Evolutionary conservation across 2,888 invertebrate genomes (phyloP).

Genomic region (Tipula vernalis): DNA sequence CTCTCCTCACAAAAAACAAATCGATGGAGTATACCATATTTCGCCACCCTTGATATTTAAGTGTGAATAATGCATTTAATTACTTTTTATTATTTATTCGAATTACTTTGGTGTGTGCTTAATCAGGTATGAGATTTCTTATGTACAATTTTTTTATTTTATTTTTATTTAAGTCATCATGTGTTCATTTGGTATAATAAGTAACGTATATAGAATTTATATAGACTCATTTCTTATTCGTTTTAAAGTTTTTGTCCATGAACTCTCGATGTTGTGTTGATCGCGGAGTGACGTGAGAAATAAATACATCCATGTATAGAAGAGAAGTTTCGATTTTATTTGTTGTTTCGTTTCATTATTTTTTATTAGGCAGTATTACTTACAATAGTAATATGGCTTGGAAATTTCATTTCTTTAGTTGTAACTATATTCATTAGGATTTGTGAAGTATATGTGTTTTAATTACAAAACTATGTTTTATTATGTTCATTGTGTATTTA

Average conservation of each 20-base stretch:
- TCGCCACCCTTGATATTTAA: slow-evolving; percentile 4
- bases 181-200: not conserved
- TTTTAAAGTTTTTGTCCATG: not conserved
- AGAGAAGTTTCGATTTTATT: not conserved
- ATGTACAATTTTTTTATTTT: not conserved
- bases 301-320: not conserved
- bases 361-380: not conserved
- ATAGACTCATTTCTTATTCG: not conserved
- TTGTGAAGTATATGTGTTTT: not conserved
- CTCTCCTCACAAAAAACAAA: not conserved
- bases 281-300: not conserved
- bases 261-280: not conserved
- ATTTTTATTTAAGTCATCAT: not conserved
- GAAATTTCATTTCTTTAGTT: not conserved
- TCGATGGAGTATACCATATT: not conserved
- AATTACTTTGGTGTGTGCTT: not conserved
- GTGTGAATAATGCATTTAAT: not conserved
- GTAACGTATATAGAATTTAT: not conserved
- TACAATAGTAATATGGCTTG: not conserved
- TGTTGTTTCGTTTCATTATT: not conserved
- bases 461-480: not conserved
- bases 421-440: not conserved
- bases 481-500: not conserved
- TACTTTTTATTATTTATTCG: not conserved
- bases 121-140: not conserved